Evolutionary conservation across 2,113 vertebrate genomes (phyloP).

Genomic region (Eupsittula cactorum): DNA sequence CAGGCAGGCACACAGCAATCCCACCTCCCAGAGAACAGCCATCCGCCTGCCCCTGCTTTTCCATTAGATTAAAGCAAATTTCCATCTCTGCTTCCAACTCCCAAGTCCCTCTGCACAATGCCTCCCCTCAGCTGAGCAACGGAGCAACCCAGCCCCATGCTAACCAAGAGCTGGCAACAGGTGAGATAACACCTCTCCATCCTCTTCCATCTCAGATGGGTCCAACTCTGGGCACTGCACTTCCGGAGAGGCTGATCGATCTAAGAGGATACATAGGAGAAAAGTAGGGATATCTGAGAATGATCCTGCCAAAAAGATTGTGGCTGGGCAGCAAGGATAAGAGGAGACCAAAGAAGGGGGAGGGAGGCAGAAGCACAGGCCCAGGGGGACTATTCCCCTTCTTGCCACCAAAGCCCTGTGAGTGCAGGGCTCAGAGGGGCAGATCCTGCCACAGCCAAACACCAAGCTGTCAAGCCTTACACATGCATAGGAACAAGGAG

Average conservation of each 20-base stretch:
- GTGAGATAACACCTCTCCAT: background rate
- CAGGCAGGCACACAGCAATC: background rate
- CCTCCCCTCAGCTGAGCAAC: background rate
- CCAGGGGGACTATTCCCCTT: fast-evolving
- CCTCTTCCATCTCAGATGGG: background rate
- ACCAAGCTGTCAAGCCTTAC: background rate
- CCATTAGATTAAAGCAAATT: background rate
- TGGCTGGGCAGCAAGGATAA: background rate
- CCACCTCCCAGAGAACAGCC: background rate
- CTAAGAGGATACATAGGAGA: fast-evolving
- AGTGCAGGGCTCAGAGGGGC: fast-evolving
- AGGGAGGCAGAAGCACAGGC: background rate
- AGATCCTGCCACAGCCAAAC: background rate
- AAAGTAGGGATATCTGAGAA: background rate
- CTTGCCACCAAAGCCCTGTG: background rate
- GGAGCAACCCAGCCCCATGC: background rate
- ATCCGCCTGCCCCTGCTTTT: background rate
- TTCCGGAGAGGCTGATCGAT: background rate
- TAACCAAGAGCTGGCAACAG: background rate
- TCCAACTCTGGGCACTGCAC: background rate
- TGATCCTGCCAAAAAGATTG: fast-evolving
- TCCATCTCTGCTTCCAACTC: background rate
- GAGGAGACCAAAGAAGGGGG: background rate
- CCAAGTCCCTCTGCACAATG: background rate
- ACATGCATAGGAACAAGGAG: background rate